Base-by-base conservation (phyloP, 2,113 vertebrate species). In the Phaethon lepturus region DNA sequence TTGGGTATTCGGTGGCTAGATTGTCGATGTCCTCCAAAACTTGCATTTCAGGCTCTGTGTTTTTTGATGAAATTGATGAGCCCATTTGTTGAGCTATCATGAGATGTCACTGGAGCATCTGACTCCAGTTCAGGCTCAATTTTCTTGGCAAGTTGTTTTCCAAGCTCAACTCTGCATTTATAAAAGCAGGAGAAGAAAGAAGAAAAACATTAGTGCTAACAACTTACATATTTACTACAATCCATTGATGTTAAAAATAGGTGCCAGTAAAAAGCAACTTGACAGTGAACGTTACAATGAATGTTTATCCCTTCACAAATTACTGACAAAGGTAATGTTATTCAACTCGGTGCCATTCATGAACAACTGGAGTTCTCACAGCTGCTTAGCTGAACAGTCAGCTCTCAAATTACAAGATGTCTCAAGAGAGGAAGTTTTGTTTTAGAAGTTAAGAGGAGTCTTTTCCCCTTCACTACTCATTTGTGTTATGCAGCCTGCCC, bases 31-130 rank as follows among this genome's bases (percentile, higher is more conserved):
- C 89, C 55, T 69, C 96, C 40, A 29, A 26, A 38, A 42, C 5
- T 71, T 73, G 42, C 7, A 23, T 42, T 95, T 99, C 97, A 98
- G 96, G 97, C 98, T 53, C 98, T 98, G 97, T 99, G 99, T 84
- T 99, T 98, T 98, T 99, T 99, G 97, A 99, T 99, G 98, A 99
- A 99, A 97, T 38, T 98, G 97, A 99, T 99, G 83, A 99, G 98
- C 33, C 99, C 99, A 6, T 99, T 99, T 71, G 99, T 99, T 73
- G 99, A 99, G n/a, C 99, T 97, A 94, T 99, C 99, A 1, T 99
- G 99, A 62, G 99, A 99, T 45, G 97, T 98, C 88, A 99, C 98
- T 4, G 98, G 96, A 1, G 96, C 94, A 35, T 91, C 92, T 47
- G 98, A 98, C 28, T 98, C 98, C 92, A 99, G 98, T 93, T 99